These are phyloP conservation scores for Omphaloscelis lunosa DNA, from an alignment of 2,888 invertebrate species.

Conservation along the genomic window DNA sequence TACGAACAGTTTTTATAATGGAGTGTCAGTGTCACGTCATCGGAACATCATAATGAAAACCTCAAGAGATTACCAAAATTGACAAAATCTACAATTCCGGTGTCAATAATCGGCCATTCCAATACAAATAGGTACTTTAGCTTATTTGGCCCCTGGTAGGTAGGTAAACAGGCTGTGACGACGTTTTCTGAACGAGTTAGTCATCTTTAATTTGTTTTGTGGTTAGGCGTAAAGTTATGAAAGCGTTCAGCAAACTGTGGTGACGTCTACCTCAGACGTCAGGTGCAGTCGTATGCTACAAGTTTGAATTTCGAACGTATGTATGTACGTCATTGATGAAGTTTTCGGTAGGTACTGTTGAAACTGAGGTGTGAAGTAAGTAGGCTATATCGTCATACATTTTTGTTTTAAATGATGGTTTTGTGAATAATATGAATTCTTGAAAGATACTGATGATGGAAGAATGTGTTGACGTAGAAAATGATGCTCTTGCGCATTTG, in stretches of 20 bases:
- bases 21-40: background rate
- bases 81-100: background rate
- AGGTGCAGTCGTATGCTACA: background rate
- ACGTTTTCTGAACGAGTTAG: background rate
- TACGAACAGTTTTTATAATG: background rate
- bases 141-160: background rate
- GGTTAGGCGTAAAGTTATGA: slow-evolving; percentile 8
- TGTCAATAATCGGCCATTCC: background rate
- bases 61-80: background rate
- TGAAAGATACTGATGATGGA: too few relatives aligned
- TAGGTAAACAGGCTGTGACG: background rate
- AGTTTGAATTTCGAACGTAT: background rate
- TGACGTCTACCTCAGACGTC: slow-evolving; percentile 48
- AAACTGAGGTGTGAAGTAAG: too few relatives aligned
- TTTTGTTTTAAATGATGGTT: too few relatives aligned
- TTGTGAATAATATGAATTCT: background rate
- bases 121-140: background rate
- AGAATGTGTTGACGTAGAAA: background rate
- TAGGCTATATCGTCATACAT: too few relatives aligned
- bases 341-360: background rate
- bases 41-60: background rate
- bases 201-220: slow-evolving; percentile 29
- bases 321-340: slow-evolving; percentile 11
- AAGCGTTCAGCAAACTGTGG: slow-evolving; percentile 15
- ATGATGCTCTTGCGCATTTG: background rate